Base-by-base conservation (phyloP, 2,797 vertebrate species). In the Myoxocephalus aenaeus region DNA sequence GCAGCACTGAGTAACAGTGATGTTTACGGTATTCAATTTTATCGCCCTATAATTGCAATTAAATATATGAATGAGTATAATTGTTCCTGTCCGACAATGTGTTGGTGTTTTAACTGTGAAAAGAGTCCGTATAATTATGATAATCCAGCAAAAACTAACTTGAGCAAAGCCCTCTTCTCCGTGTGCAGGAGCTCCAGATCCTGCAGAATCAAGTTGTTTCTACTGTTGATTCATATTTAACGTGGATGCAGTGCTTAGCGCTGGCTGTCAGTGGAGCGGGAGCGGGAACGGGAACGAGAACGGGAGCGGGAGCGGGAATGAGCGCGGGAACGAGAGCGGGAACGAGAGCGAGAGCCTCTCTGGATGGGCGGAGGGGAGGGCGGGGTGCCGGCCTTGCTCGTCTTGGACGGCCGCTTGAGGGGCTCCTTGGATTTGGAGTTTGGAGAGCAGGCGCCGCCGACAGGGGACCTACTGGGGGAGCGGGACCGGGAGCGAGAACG, bases 241-340 rank as follows among this genome's bases (percentile, higher is more conserved):
- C 11, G 1, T 5, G 3, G 54, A 51, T 27, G 1, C 25, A 27
- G 32, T 14, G 15, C 25, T 96, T 95, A 99, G 90, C 96, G 96
- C 90, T 97, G 96, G 92, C 97, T 98, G 90, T 98, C 97, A 59
- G 95, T 95, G 65, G 97, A 98, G 3, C 77, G 94, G 14, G 94
- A 98, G 3, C 77, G 94, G 14, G 94, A 97, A 42, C 95, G 90
- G 12, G 92, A 92, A 0, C 83, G 53, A 5, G 71, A 92, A 1
- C 84, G 48, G 5, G 90, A 91, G 0, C 89, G 86, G 0, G 90
- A 90, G 0, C 83, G 84, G 0, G 92, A 92, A 0, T 88, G 86
- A 0, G 92, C 92, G 0, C 83, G 86, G 0, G 92, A 96, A 89
- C 87, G 80, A 34, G 90, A 90, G 0, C 83, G 84, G 0, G 92